Base-by-base conservation (phyloP, 2,888 invertebrate genomes). In the Cremastinae sp. region DNA sequence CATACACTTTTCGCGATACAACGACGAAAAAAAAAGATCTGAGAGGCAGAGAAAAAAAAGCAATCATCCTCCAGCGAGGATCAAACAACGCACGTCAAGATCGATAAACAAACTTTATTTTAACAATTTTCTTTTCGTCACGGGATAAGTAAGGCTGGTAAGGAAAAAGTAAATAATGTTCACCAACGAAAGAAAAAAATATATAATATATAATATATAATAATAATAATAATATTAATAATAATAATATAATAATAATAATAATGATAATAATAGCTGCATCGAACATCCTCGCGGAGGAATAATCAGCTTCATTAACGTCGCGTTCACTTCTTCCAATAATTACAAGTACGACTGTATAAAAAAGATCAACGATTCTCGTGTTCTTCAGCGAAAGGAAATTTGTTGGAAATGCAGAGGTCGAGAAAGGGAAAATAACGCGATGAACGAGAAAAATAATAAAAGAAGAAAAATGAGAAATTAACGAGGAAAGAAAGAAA, bases 401-500 rank as follows among this genome's bases (percentile, higher is more conserved):
- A 56, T 37, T 3, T 37, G 43, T n/a, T 43, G 45, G 68, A 74
- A 51, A 45, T 68, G 74, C 41, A n/a, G n/a, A n/a, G n/a, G n/a
- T n/a, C 58, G 66, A 62, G 74, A 72, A 47, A 74, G 75, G 71
- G 55, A 75, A 68, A 68, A n/a, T n/a, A n/a, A n/a, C n/a, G 39
- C 45, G 45, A 61, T 49, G 45, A 10, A 37, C 58, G 28, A 72
- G 71, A 71, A 41, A 3, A 45, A 43, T 18, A 66, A 39, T 37
- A 56, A 28, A 43, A 66, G 12, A 41, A 58, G 62, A 74, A 22
- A 59, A 74, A 64, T 43, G 35, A 53, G 55, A 78, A 74, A 47
- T 55, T 64, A 78, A 59, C 71, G 75, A 70, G 75, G 69, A 62
- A 74, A 78, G 64, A 58, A 78, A 70, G 66, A 58, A 55, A 61